These are phyloP conservation scores for Epinephelus malabaricus DNA, from an alignment of 2,797 vertebrate species.

Conservation along the genomic window DNA sequence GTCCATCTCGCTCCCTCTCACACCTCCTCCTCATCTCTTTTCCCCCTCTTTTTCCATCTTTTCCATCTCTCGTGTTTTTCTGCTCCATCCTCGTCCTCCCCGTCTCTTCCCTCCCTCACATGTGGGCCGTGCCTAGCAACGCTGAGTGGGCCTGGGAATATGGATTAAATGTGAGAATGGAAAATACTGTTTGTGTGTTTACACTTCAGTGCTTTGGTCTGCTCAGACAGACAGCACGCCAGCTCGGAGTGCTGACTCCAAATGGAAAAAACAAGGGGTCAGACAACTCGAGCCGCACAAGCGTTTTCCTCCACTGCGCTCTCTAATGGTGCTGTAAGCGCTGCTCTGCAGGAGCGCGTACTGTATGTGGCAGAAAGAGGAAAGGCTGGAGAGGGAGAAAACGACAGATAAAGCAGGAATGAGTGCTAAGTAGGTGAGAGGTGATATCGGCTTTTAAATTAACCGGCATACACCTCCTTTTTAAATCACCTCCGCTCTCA, in stretches of 20 bases:
- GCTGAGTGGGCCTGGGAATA: constrained; percentile 67
- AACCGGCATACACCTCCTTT: constrained; percentile 37
- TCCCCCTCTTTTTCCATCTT: constrained; percentile 1
- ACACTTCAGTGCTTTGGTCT: constrained; percentile 73
- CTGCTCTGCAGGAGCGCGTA: constrained; percentile 32
- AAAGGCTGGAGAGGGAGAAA: constrained; percentile 24
- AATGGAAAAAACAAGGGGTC: constrained; percentile 76
- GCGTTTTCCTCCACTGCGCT: constrained; percentile 56
- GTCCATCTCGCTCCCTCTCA: constrained; percentile 14
- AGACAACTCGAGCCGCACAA: constrained; percentile 47
- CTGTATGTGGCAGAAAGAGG: constrained; percentile 35
- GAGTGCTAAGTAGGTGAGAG: constrained; percentile 57
- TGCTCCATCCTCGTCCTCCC: constrained; percentile 34
- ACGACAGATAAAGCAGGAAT: constrained; percentile 35
- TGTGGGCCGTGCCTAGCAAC: constrained; percentile 60
- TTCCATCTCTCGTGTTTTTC: constrained; percentile 24
- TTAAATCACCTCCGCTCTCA: constrained; percentile 44
- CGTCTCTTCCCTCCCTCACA: constrained; percentile 34
- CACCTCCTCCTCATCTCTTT: not conserved
- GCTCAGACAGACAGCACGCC: constrained; percentile 62
- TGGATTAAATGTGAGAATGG: constrained; percentile 81
- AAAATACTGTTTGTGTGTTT: constrained; percentile 80
- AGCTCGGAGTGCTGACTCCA: constrained; percentile 66
- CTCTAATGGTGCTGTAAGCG: constrained; percentile 51
- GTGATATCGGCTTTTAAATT: constrained; percentile 54